A percentile compares a stretch with the other conserved stretches of the same genome.
Conservation (phyloP, 2,797 vertebrate genomes). For the Harpagifer antarcticus region DNA sequence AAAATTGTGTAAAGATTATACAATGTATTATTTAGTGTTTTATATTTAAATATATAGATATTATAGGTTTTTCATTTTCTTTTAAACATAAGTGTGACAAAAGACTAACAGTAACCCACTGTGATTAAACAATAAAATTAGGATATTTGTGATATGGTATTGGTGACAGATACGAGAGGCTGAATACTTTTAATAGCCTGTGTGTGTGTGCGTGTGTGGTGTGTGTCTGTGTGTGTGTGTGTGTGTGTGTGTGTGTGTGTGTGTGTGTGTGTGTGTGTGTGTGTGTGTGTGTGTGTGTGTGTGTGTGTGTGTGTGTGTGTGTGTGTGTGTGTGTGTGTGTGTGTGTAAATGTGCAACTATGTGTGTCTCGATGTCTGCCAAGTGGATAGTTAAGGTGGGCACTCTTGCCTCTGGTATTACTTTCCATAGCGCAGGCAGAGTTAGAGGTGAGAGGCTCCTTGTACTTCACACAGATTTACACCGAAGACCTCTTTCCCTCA, state of each 20-base stretch:
- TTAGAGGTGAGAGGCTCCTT: slow-evolving; percentile 45
- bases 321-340: slow-evolving; percentile 17
- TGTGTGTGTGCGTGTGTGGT: slow-evolving; percentile 14
- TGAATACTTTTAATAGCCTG: slow-evolving; percentile 41
- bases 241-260: slow-evolving; percentile 22
- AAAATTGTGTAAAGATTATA: background rate
- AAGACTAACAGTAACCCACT: background rate
- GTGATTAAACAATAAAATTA: background rate
- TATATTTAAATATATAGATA: background rate
- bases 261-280: background rate
- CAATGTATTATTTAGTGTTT: background rate
- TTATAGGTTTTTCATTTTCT: background rate
- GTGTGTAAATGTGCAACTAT: slow-evolving; percentile 57
- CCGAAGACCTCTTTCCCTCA: slow-evolving; percentile 43
- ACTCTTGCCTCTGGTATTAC: slow-evolving; percentile 62
- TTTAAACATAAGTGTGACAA: background rate
- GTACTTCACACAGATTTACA: slow-evolving; percentile 28
- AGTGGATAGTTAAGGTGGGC: slow-evolving; percentile 57
- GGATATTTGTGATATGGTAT: background rate
- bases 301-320: slow-evolving; percentile 18
- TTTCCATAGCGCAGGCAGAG: slow-evolving; percentile 54
- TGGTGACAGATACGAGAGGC: too few relatives aligned
- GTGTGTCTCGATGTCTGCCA: slow-evolving; percentile 65
- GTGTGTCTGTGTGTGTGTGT: slow-evolving; percentile 16
- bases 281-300: slow-evolving; percentile 7